phyloP scores from a whole-genome alignment of 2,888 invertebrate species.

The Hypomecis punctinalis region DNA sequence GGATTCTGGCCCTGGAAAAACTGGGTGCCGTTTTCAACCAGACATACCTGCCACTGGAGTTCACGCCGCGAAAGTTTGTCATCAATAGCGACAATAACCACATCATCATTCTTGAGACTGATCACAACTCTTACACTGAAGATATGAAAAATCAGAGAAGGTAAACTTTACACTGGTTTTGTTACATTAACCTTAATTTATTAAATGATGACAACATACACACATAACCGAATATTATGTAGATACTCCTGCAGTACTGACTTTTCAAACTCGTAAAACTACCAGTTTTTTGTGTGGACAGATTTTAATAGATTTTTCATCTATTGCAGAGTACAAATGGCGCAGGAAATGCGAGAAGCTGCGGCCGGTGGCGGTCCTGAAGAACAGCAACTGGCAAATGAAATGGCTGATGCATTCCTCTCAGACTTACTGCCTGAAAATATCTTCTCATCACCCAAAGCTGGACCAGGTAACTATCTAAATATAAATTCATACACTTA shows the following conservation, averaged over 20 bases:
- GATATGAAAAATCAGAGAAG: conserved; percentile 96
- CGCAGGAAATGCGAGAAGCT: conserved; percentile 98
- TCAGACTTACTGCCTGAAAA: conserved; percentile 97
- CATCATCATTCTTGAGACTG: conserved; percentile 96
- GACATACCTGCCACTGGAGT: conserved; percentile 95
- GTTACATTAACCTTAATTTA: background rate
- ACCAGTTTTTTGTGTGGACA: background rate
- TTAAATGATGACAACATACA: conserved; percentile 74
- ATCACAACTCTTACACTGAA: conserved; percentile 99
- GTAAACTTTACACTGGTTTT: conserved; percentile 49
- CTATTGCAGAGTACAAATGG: conserved; percentile 93
- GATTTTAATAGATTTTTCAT: background rate
- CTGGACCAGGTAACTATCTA: conserved; percentile 87
- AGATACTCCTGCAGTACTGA: conserved; percentile 82
- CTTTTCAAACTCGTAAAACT: conserved; percentile 7
- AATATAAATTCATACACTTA: background rate
- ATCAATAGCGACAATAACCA: conserved; percentile 96
- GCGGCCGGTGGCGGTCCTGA: conserved; percentile 93
- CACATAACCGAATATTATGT: conserved; percentile 66
- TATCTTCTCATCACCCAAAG: conserved; percentile 97
- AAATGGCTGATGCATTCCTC: conserved; percentile 98
- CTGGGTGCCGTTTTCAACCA: conserved; percentile 99
- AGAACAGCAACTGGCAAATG: conserved; percentile 97
- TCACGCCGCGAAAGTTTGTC: conserved; percentile 97
- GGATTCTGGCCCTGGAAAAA: conserved; percentile 99